phyloP scores from a whole-genome alignment of 2,888 invertebrate species.

The Abrostola triplasia region DNA sequence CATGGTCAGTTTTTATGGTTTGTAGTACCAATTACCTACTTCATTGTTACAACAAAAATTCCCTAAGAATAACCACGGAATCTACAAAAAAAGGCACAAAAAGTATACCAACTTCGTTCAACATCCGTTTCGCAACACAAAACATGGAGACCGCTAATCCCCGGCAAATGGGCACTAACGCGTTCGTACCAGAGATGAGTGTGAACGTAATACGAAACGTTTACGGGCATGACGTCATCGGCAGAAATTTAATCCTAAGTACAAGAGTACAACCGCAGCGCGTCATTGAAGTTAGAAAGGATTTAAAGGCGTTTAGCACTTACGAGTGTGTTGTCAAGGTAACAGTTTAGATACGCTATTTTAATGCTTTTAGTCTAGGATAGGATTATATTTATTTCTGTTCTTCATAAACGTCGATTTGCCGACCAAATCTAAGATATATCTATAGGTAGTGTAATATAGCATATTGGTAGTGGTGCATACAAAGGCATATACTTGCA shows the following conservation, averaged over 20 bases:
- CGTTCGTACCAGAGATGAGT: slow-evolving; percentile 30
- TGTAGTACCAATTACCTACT: no score
- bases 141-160: slow-evolving; percentile 21
- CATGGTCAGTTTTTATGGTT: no score
- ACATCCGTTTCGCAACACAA: slow-evolving; percentile 6
- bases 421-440: no score
- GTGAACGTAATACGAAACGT: slow-evolving; percentile 30
- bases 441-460: no score
- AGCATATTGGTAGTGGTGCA: no score
- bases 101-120: slow-evolving; percentile 5
- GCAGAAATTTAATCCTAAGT: slow-evolving; percentile 50
- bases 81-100: not conserved
- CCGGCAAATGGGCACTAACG: slow-evolving; percentile 32
- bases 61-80: not conserved
- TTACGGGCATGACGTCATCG: slow-evolving; percentile 41
- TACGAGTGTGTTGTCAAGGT: slow-evolving; percentile 50
- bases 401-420: no score
- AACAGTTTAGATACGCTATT: slow-evolving; percentile 18
- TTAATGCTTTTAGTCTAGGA: no score
- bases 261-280: slow-evolving; percentile 34
- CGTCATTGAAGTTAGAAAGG: slow-evolving; percentile 67
- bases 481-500: no score
- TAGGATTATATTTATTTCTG: no score
- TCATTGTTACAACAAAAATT: not conserved
- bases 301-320: slow-evolving; percentile 49